Conservation (phyloP, 2,113 vertebrate species). For the Pollimyrus isidori region DNA sequence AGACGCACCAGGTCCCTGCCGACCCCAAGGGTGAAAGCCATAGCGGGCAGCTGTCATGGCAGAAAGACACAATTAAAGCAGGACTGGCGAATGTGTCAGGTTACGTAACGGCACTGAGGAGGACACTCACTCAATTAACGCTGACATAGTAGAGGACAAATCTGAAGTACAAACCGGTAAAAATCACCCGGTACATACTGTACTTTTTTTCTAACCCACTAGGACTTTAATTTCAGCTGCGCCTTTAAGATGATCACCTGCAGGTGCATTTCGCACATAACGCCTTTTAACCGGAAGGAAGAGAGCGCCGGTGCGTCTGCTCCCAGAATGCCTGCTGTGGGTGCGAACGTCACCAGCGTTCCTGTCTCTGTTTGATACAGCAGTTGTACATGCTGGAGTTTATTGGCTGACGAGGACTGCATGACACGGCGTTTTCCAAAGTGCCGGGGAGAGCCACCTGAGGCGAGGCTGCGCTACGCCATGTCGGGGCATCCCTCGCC, state of each 20-base stretch:
- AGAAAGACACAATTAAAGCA: not conserved
- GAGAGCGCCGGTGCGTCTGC: not conserved
- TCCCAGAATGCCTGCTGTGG: not conserved
- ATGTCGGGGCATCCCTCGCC: conserved; percentile 42
- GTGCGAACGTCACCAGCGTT: not conserved
- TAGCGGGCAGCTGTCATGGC: not conserved
- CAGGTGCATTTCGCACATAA: not conserved
- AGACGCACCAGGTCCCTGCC: not conserved
- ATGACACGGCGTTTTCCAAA: not conserved
- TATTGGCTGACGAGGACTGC: not conserved
- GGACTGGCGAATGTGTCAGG: not conserved
- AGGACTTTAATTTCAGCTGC: not conserved
- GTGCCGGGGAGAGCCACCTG: conserved; percentile 14
- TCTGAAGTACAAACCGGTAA: not conserved
- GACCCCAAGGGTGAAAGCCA: not conserved
- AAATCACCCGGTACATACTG: not conserved
- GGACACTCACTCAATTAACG: not conserved
- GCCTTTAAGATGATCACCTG: not conserved
- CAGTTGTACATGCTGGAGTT: not conserved
- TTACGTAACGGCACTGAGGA: not conserved
- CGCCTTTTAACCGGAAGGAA: not conserved
- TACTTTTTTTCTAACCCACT: not conserved
- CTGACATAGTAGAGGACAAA: not conserved
- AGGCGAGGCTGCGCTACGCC: conserved; percentile 43
- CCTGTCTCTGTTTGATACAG: not conserved